These are phyloP conservation scores for Turritopsis rubra DNA, from an alignment of 30 jellyfish, hydroid and myxozoan genomes.

Conservation along the genomic window DNA sequence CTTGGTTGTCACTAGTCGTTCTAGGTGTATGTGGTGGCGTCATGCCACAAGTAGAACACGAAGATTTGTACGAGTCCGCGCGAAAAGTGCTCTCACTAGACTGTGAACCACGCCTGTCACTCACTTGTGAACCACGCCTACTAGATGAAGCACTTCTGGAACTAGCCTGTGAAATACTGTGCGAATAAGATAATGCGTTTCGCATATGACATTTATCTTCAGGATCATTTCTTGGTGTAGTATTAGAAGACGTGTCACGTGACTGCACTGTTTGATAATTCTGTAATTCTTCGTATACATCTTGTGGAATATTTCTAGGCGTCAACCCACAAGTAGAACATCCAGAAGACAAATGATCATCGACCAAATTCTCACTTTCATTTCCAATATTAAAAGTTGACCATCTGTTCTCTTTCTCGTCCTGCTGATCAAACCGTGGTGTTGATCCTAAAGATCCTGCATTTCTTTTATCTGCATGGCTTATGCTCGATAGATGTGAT, in stretches of 20 bases:
- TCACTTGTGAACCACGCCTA: not conserved
- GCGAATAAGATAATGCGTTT: not conserved
- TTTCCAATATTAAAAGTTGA: not conserved
- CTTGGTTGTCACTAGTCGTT: not conserved
- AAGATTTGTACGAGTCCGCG: not conserved
- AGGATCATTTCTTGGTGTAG: not conserved
- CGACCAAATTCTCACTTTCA: not conserved
- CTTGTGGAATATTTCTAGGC: slow-evolving; percentile 16
- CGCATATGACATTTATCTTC: not conserved
- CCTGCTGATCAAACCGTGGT: not conserved
- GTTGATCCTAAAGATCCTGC: not conserved
- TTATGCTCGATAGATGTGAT: not conserved
- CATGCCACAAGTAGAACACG: slow-evolving; percentile 13
- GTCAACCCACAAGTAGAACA: slow-evolving; percentile 30
- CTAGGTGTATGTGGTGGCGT: slow-evolving; percentile 10
- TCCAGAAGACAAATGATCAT: not conserved
- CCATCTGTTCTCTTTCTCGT: not conserved
- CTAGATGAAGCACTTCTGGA: slow-evolving; percentile 9
- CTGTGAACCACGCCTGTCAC: not conserved
- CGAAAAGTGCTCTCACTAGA: slow-evolving; percentile 10
- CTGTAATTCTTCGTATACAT: slow-evolving; percentile 1
- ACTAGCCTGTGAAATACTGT: not conserved
- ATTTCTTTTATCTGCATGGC: not conserved
- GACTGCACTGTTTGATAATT: not conserved
- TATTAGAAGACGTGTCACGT: not conserved